Evolutionary conservation across 2,888 invertebrate genomes (phyloP).

Genomic region (Zele albiditarsus): DNA sequence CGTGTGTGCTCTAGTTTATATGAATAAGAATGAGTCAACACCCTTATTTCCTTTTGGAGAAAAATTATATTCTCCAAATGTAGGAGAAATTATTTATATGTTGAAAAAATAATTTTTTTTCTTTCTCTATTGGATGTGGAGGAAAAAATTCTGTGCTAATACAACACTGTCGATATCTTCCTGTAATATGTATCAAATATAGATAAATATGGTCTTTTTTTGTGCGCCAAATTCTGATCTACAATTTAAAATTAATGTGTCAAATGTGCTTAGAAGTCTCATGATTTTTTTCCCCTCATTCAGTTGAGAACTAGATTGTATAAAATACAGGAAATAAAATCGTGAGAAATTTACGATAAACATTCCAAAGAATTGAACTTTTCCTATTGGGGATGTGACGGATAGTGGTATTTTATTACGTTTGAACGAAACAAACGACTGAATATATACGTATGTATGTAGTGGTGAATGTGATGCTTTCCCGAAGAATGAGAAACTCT

Average conservation of each 20-base stretch:
- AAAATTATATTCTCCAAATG: not conserved
- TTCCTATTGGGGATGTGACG: not conserved
- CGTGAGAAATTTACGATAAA: not conserved
- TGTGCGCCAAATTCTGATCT: no score
- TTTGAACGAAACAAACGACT: conserved; percentile 11
- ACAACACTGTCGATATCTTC: no score
- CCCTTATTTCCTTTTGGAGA: not conserved
- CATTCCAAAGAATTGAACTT: conserved; percentile 12
- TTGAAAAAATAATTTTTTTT: not conserved
- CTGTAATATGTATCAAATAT: no score
- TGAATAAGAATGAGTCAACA: not conserved
- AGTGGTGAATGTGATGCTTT: not conserved
- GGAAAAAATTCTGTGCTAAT: no score
- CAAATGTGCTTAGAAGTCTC: no score
- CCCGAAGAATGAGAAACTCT: conserved; percentile 7
- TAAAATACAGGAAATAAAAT: not conserved
- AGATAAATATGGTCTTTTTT: no score
- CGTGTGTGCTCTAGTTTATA: not conserved
- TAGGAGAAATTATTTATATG: not conserved
- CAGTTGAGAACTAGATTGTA: not conserved
- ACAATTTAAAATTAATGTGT: no score
- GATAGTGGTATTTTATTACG: conserved; percentile 17
- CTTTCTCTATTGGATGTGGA: not conserved
- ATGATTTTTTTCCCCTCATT: not conserved
- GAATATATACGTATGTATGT: not conserved